Base-by-base conservation (phyloP, 2,888 invertebrate genomes). In the Rotaria macrura region DNA sequence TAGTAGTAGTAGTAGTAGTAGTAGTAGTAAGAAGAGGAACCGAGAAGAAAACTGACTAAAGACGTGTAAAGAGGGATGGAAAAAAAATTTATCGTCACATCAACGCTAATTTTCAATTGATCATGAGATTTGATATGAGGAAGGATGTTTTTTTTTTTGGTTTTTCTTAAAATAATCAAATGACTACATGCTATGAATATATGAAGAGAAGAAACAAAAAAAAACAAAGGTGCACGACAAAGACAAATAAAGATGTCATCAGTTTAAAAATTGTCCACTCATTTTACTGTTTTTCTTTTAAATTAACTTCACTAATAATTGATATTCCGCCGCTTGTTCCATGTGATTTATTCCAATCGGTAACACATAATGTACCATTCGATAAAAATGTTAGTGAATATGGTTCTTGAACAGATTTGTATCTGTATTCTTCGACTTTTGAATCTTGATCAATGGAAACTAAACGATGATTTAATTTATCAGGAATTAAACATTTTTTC, bases 381-480 rank as follows among this genome's bases (percentile, higher is more conserved):
- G 79, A 79, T 79, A 79, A 79, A 43, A 79, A 79, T 79, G 79
- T 79, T 25, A 79, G 12, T 40, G 79, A 79, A 43, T 79, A 43
- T 14, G 79, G 79, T 43, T 79, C 79, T 43, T 43, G 43, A 43
- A 79, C n/a, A 43, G 79, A 79, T 79, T 79, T 79, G 43, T 43
- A 79, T 79, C 34, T 79, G n/a, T 79, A 79, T 79, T 79, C 79
- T 79, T 79, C 79, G 25, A 79, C 14, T 38, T 43, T 40, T n/a
- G 40, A 43, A 79, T 79, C 43, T 79, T 79, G n/a, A 43, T 79
- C 79, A 43, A 79, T 43, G 25, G 79, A 79, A n/a, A 79, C 40
- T 12, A 79, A 43, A 43, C 79, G 79, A 79, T 79, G 79, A 79
- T 79, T 79, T 4, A 79, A 43, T 79, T 79, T 79, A 79, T 79